Conservation (phyloP, 2,797 vertebrate genomes). For the Buceros bicornis region DNA sequence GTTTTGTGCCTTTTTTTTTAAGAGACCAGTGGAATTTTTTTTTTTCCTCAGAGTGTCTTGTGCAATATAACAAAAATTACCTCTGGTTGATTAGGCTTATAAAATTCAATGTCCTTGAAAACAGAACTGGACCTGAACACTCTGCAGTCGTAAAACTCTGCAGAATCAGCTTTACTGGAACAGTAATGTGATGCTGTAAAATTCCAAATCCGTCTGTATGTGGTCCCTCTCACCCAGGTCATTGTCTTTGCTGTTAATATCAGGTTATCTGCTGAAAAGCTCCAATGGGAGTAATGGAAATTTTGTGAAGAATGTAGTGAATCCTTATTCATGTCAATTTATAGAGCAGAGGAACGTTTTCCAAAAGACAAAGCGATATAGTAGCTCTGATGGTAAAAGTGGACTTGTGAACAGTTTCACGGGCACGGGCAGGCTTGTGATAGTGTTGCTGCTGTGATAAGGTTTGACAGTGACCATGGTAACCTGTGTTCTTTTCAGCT, state of each 20-base stretch:
- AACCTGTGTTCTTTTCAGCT: slow-evolving; percentile 82
- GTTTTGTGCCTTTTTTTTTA: not conserved
- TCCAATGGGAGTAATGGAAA: not conserved
- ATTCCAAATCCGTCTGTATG: not conserved
- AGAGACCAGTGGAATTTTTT: not conserved
- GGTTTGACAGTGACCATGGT: slow-evolving; percentile 58
- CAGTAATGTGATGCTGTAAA: not conserved
- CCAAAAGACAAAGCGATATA: not conserved
- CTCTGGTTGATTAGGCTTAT: not conserved
- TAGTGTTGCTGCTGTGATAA: slow-evolving; percentile 37
- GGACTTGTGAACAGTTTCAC: not conserved
- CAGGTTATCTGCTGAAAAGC: not conserved
- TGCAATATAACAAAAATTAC: not conserved
- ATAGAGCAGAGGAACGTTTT: not conserved
- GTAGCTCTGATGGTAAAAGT: not conserved
- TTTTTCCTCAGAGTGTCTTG: not conserved
- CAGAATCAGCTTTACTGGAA: not conserved
- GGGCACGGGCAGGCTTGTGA: not conserved
- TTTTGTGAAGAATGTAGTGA: not conserved
- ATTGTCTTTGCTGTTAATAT: not conserved
- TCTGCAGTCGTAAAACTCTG: not conserved
- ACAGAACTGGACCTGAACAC: not conserved
- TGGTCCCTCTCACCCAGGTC: not conserved
- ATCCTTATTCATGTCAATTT: not conserved
- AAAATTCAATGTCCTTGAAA: not conserved